Conservation (phyloP, 2,113 vertebrate genomes). For the Myotis brandtii region DNA sequence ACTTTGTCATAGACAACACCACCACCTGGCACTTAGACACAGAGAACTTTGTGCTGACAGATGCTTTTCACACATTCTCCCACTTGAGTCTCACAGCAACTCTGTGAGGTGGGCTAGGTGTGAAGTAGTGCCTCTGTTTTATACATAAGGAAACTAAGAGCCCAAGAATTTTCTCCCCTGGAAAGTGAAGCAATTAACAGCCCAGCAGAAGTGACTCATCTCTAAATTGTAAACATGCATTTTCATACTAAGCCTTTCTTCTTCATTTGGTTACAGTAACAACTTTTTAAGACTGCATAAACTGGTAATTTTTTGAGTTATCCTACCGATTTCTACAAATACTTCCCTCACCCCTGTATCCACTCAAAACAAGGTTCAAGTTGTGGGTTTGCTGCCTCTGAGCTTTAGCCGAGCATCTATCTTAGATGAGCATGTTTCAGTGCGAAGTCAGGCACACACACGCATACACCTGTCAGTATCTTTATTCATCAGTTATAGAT, state of each 20-base stretch:
- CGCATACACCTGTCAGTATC: not conserved
- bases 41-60: not conserved
- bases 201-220: not conserved
- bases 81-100: not conserved
- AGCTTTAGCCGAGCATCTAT: not conserved
- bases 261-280: not conserved
- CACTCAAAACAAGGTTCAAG: not conserved
- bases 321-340: not conserved
- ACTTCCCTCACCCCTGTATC: not conserved
- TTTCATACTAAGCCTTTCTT: not conserved
- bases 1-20: not conserved
- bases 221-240: not conserved
- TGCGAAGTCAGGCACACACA: not conserved
- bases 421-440: not conserved
- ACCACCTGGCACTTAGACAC: not conserved
- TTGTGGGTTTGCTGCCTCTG: not conserved
- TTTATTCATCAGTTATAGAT: not conserved
- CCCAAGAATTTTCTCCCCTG: not conserved
- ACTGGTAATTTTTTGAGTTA: not conserved
- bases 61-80: not conserved
- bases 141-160: not conserved
- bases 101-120: not conserved
- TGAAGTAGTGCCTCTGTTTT: not conserved
- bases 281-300: not conserved
- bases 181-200: not conserved